Percentiles rank a stretch among this genome's conserved stretches.
These are phyloP conservation scores for Drosophila auraria DNA, from an alignment of 1,140 invertebrate species.

Conservation along the genomic window DNA sequence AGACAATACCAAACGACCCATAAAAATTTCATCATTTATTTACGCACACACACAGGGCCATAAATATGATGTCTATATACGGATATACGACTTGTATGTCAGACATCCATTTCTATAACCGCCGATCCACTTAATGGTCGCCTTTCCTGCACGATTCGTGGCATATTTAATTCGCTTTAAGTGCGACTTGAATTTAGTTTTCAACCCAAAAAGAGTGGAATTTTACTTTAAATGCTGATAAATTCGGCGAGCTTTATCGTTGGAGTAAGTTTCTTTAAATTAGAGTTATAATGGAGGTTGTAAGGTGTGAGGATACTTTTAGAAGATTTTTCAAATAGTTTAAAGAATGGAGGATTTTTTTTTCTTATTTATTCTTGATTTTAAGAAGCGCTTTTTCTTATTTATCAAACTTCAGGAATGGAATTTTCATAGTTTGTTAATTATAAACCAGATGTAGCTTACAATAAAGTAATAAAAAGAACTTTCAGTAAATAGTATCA, in stretches of 20 bases:
- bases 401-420: too few relatives aligned
- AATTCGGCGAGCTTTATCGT: background rate
- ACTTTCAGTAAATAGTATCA: background rate
- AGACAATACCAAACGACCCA: slow-evolving; percentile 43
- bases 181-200: background rate
- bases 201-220: background rate
- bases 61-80: slow-evolving; percentile 49
- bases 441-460: too few relatives aligned
- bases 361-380: too few relatives aligned
- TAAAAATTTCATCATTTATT: slow-evolving; percentile 65
- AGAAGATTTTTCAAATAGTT: too few relatives aligned
- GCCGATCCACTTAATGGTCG: slow-evolving; percentile 28
- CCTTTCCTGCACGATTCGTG: background rate
- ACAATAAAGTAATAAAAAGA: too few relatives aligned
- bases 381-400: too few relatives aligned
- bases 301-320: background rate
- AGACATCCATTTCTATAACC: slow-evolving; percentile 8
- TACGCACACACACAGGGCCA: slow-evolving; percentile 33
- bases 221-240: background rate
- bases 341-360: too few relatives aligned
- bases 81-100: slow-evolving; percentile 1
- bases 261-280: background rate
- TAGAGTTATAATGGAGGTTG: background rate
- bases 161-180: slow-evolving; percentile 44
- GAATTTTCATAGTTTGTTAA: too few relatives aligned